Percentiles rank a stretch among this genome's conserved stretches.
These are phyloP conservation scores for Tragopan temminckii DNA, from an alignment of 2,797 vertebrate genomes.

Conservation along the genomic window DNA sequence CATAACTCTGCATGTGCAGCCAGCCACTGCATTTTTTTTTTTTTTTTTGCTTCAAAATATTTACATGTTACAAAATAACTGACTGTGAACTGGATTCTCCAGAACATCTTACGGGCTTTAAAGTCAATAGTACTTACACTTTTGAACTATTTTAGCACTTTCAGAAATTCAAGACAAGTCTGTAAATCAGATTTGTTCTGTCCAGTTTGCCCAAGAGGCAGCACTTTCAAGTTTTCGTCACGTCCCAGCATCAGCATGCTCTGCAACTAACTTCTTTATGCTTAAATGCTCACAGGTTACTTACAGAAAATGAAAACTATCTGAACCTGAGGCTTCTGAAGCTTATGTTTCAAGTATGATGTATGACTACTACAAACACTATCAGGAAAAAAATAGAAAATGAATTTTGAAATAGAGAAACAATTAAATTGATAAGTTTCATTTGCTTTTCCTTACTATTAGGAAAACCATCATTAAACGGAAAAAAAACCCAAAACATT, in stretches of 20 bases:
- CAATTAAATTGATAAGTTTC: background rate
- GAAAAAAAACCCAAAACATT: background rate
- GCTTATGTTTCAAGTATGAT: background rate
- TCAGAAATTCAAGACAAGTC: background rate
- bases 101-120: background rate
- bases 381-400: background rate
- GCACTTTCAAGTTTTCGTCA: constrained; percentile 3
- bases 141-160: background rate
- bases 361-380: background rate
- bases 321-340: background rate
- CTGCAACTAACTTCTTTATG: background rate
- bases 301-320: background rate
- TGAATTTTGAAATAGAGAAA: background rate
- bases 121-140: background rate
- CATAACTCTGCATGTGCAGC: background rate
- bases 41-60: background rate
- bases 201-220: constrained; percentile 37
- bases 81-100: background rate
- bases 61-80: constrained; percentile 2
- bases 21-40: background rate
- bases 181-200: constrained; percentile 59
- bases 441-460: background rate
- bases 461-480: background rate
- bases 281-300: background rate
- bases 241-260: background rate